Evolutionary conservation across 2,113 vertebrate genomes (phyloP), one percentile per base, ranked within the genome.

Genomic region (Bubo bubo): DNA sequence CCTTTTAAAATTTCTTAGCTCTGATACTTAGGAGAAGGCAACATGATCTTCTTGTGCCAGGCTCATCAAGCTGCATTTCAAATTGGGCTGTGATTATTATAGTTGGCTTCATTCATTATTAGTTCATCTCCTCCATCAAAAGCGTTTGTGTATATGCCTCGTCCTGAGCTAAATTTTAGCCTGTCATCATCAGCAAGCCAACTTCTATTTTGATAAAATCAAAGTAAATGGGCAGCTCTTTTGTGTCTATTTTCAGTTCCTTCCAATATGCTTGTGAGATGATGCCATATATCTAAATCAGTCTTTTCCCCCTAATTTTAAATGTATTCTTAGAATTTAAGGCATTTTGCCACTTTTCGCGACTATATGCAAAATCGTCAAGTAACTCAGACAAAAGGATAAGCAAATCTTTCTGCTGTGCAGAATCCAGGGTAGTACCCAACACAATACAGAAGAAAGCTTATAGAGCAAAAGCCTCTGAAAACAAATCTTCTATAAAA

Each of bases 111-210:
- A 60, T 72, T 88, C 72, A 62, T 93, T 90, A 71, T 87, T 86
- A 77, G 67, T 91, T 83, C 79, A 70, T 93, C 70, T 80, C 55
- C 72, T 85, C 62, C 47, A 75, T 95, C 70, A 67, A 62, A 95
- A 92, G 47, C 9, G 7, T 75, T 94, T 63, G 34, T 87, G 14
- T 4, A 12, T 73, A 37, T 21, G 47, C 62, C 34, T 53, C 56
- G 59, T 82, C 28, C 45, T 30, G 45, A 92, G 76, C 68, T 18
- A 8, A 84, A 30, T 19, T 19, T 39, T 58, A 50, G 39, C 66
- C 67, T 86, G 39, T 74, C 68, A 50, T 67, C 55, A 59, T 10
- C 34, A 55, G 70, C 73, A 80, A 80, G 68, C 55, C 37, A 26
- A 50, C 62, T 93, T 86, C 41, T 34, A 23, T 86, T 86, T 87